Base-by-base conservation (phyloP, 2,113 vertebrate species). In the Phalacrocorax pelagicus region DNA sequence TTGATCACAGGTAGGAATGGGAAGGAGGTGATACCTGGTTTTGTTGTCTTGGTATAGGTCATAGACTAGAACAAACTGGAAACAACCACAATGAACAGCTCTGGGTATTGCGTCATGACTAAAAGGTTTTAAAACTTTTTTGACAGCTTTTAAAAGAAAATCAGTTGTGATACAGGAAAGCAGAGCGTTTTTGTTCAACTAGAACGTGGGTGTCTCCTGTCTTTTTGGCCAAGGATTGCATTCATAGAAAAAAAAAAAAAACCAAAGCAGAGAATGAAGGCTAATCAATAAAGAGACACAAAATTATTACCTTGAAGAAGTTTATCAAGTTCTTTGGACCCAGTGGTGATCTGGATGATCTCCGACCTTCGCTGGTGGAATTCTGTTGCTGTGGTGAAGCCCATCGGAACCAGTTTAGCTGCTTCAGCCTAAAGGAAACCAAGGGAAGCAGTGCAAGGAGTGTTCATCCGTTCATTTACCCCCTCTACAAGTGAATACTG, bases 331-430 rank as follows among this genome's bases (percentile, higher is more conserved):
- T 99, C 99, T 96, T 99, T 99, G 81, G 99, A 99, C 17, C 99
- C 99, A 15, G 99, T 99, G n/a, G 99, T 99, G 95, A 99, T 98
- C 98, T 99, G 99, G 97, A 99, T 99, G 94, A 99, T 99, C 96
- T 99, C 99, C 0, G 99, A 99, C 81, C 99, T 98, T 77, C 99
- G 98, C 97, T 99, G 99, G 95, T 99, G 99, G 96, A 99, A 99
- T 94, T 99, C 99, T 0, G 99, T 99, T 20, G 99, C 99, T 8
- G 99, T 99, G 65, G 99, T 99, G 91, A 99, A 99, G 49, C 99
- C 99, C 99, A 99, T 99, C 1, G 99, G 99, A 72, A 99, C 99
- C 71, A 99, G 97, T 86, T 99, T 99, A 69, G 99, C 99, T 59
- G 99, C 99, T 94, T 99, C 99, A 34, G 98, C 96, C 99, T 99